Conservation (phyloP, 2,797 vertebrate genomes). For the Trichosurus vulpecula region DNA sequence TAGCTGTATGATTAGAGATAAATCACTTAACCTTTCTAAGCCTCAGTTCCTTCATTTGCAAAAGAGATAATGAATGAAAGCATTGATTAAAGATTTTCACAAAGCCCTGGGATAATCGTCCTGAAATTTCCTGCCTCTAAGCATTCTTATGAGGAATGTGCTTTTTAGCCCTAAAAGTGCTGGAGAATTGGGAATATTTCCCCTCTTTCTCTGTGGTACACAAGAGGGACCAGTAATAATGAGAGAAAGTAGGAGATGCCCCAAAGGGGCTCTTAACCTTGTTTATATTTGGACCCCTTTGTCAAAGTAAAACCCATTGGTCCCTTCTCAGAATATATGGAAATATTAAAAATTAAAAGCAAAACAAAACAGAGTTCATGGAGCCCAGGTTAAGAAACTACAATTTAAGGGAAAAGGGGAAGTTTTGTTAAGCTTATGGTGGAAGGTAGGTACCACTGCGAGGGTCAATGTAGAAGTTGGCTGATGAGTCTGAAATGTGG, state of each 20-base stretch:
- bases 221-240: not conserved
- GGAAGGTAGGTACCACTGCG: constrained; percentile 71
- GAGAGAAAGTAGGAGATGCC: not conserved
- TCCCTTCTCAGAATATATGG: not conserved
- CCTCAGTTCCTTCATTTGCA: not conserved
- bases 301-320: not conserved
- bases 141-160: not conserved
- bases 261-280: not conserved
- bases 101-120: not conserved
- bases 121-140: not conserved
- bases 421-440: not conserved
- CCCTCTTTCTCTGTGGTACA: not conserved
- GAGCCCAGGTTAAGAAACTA: not conserved
- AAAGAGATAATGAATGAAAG: not conserved
- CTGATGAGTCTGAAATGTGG: constrained; percentile 59
- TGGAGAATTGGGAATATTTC: not conserved
- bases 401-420: not conserved
- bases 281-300: not conserved
- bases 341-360: not conserved
- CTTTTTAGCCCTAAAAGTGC: not conserved
- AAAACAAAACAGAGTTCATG: not conserved
- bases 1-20: not conserved
- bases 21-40: not conserved
- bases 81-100: not conserved
- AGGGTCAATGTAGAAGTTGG: constrained; percentile 79